Percentiles rank a stretch among this genome's conserved stretches.
These are phyloP conservation scores for Galago senegalensis DNA, from an alignment of 2,797 vertebrate species.

Conservation along the genomic window DNA sequence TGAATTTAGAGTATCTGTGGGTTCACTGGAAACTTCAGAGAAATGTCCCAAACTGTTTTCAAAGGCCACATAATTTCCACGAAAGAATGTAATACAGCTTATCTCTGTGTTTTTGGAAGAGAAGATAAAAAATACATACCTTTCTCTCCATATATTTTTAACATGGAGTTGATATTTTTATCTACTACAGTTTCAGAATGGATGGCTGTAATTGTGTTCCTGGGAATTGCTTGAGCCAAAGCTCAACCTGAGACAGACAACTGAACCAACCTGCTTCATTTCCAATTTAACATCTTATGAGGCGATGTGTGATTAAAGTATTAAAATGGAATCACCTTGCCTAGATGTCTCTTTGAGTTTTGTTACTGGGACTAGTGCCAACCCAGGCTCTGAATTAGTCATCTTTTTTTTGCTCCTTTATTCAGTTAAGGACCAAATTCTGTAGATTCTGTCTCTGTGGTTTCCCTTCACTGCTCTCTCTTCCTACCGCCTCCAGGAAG, in stretches of 20 bases:
- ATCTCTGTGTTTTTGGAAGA: conserved; percentile 21
- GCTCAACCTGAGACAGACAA: background rate
- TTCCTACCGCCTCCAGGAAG: background rate
- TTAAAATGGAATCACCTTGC: background rate
- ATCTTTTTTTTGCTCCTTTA: background rate
- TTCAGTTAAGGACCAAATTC: background rate
- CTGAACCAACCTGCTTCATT: background rate
- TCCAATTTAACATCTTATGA: background rate
- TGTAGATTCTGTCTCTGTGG: background rate
- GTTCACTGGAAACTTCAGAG: background rate
- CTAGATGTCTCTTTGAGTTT: background rate
- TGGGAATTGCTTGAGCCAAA: background rate
- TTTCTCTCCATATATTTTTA: background rate
- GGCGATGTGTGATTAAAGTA: background rate
- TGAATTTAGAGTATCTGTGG: background rate
- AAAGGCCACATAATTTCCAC: background rate
- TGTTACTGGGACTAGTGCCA: background rate
- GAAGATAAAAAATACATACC: background rate
- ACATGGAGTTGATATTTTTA: background rate
- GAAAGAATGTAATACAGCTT: background rate
- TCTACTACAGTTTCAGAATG: background rate
- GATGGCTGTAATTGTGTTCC: background rate
- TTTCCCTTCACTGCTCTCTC: background rate
- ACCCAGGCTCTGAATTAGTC: background rate
- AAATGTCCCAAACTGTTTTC: background rate